These are phyloP conservation scores for Leptodactylus fuscus DNA, from an alignment of 2,113 vertebrate genomes.

Conservation along the genomic window DNA sequence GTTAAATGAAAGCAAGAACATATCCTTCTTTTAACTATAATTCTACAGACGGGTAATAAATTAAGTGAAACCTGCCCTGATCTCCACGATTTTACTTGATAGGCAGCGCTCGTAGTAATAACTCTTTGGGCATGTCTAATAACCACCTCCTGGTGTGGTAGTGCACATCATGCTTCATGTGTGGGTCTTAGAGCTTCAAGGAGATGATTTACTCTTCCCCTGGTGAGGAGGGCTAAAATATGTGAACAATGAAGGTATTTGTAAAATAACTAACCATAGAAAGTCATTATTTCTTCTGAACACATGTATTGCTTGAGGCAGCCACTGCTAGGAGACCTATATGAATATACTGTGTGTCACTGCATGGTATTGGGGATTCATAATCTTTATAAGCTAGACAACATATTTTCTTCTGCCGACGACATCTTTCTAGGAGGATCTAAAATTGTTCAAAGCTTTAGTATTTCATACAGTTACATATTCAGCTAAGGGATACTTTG, in stretches of 20 bases:
- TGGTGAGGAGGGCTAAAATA: constrained; percentile 39
- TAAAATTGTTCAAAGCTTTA: background rate
- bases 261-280: constrained; percentile 54
- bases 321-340: constrained; percentile 30
- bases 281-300: constrained; percentile 55
- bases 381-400: constrained; percentile 15
- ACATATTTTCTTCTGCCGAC: constrained; percentile 42
- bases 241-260: constrained; percentile 54
- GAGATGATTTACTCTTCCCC: constrained; percentile 54
- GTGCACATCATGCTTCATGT: constrained; percentile 51
- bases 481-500: background rate
- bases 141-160: constrained; percentile 28
- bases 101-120: constrained; percentile 14
- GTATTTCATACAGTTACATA: background rate
- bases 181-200: constrained; percentile 41
- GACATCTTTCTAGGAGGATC: background rate
- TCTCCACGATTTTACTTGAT: background rate
- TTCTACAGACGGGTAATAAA: background rate
- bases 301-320: constrained; percentile 39
- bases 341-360: constrained; percentile 21
- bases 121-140: constrained; percentile 41
- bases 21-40: background rate
- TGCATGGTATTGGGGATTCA: constrained; percentile 39
- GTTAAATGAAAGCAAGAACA: background rate
- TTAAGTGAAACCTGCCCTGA: background rate